Base-by-base conservation (phyloP, 1,140 invertebrate genomes). In the Lethrus apterus region DNA sequence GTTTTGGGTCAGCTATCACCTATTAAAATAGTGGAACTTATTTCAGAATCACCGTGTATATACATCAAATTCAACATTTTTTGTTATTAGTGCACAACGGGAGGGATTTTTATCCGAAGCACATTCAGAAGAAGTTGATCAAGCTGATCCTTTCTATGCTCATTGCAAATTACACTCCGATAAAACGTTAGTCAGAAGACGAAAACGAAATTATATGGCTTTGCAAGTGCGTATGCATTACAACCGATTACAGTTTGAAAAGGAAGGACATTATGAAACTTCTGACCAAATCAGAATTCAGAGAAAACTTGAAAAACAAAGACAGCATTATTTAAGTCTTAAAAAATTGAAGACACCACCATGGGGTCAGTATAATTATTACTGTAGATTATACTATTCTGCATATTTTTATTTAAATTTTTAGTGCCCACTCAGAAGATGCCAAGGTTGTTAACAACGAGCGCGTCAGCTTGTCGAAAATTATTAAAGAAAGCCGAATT, bases 91-190 rank as follows among this genome's bases (percentile, higher is more conserved):
- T 75, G 93, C 93, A 14, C 93, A 98, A 70, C 78, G 84, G 29
- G 87, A 93, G 63, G 94, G 94, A 1, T 72, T 96, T 26, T 66
- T 98, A 8, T 91, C 90, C 0, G 93, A 97, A 70, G 89, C 91
- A 0, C 88, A 92, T 59, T 85, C 86, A 4, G 92, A 94, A 63
- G 92, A 95, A 67, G 86, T 81, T 10, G 89, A 95, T 59, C 90
- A 94, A 57, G 92, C 93, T 1, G 93, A 98, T 75, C 93, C 93
- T 1, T 97, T 95, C 66, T 97, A 93, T 68, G 93, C 93, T 0
- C 92, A 97, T 62, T 98, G 94, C 63, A 91, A 91, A 68, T 72
- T 93, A 17, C 89, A 93, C 68, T 89, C 88, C 0, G 88, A 92
- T 57, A 89, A 89, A 64, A 77, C 79, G 7, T 72, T 87, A 19